These are phyloP conservation scores for Tautogolabrus adspersus DNA, from an alignment of 2,113 vertebrate genomes.

Conservation along the genomic window DNA sequence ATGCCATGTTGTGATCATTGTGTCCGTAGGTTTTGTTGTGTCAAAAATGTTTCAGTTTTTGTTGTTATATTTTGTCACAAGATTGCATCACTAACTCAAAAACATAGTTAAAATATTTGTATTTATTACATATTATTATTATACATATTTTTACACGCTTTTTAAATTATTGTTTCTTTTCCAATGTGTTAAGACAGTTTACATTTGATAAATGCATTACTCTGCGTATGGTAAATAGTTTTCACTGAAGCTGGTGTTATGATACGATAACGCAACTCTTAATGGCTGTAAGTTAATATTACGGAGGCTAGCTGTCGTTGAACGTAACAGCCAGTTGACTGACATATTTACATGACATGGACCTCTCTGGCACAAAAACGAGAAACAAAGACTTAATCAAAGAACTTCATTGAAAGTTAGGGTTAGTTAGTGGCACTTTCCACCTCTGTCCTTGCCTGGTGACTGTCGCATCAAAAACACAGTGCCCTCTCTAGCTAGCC, in stretches of 20 bases:
- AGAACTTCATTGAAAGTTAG: constrained; percentile 10
- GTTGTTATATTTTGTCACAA: too few species aligned
- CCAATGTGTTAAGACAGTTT: too few species aligned
- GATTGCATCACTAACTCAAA: too few species aligned
- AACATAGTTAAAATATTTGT: too few species aligned
- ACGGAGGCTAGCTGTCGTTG: background rate
- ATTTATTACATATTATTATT: too few species aligned
- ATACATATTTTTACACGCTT: too few species aligned
- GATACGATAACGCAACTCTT: background rate
- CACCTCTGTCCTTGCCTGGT: constrained; percentile 58
- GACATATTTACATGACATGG: background rate
- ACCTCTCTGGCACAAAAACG: background rate
- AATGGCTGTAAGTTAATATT: background rate
- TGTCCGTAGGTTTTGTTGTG: too few species aligned
- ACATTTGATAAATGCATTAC: too few species aligned
- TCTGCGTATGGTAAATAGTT: background rate
- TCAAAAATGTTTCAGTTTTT: too few species aligned
- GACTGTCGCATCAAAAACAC: constrained; percentile 45
- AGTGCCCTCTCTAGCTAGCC: constrained; percentile 35
- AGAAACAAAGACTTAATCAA: fast-evolving
- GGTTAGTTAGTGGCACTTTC: constrained; percentile 44
- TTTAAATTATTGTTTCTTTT: too few species aligned
- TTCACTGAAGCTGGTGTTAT: background rate
- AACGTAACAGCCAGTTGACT: too few species aligned
- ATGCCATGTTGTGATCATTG: too few species aligned